Conservation (phyloP, 2,888 invertebrate species). For the Brachyptera risi region DNA sequence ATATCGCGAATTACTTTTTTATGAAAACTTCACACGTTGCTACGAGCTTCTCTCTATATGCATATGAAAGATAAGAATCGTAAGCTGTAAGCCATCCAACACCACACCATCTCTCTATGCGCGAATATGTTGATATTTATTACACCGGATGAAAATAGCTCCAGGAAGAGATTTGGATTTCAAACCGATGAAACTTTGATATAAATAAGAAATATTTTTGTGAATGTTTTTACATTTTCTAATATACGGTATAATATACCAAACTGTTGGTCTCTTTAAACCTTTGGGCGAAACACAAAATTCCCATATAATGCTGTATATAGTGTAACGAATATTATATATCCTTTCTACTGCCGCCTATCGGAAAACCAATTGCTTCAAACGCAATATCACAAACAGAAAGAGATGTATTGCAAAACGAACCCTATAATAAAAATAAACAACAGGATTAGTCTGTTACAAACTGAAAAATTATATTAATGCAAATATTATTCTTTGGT, state of each 20-base stretch:
- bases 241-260: too few relatives aligned
- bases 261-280: background rate
- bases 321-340: background rate
- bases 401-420: too few relatives aligned
- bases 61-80: constrained; percentile 4
- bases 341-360: background rate
- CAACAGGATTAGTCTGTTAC: background rate
- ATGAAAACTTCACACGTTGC: constrained; percentile 4
- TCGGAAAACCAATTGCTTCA: background rate
- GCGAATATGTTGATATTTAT: constrained; percentile 4
- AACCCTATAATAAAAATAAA: too few relatives aligned
- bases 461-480: background rate
- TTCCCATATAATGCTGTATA: background rate
- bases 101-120: background rate
- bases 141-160: constrained; percentile 5
- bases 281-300: background rate
- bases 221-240: constrained; percentile 13
- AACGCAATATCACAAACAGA: background rate
- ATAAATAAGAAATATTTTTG: constrained; percentile 9
- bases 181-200: constrained; percentile 12
- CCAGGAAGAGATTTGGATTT: constrained; percentile 8
- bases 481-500: background rate
- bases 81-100: constrained; percentile 15
- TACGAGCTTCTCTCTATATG: background rate
- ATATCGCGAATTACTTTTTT: constrained; percentile 16